Evolutionary conservation across 2,888 invertebrate genomes (phyloP), one percentile per base, ranked within the genome.

Genomic region (Mythimna pallens): DNA sequence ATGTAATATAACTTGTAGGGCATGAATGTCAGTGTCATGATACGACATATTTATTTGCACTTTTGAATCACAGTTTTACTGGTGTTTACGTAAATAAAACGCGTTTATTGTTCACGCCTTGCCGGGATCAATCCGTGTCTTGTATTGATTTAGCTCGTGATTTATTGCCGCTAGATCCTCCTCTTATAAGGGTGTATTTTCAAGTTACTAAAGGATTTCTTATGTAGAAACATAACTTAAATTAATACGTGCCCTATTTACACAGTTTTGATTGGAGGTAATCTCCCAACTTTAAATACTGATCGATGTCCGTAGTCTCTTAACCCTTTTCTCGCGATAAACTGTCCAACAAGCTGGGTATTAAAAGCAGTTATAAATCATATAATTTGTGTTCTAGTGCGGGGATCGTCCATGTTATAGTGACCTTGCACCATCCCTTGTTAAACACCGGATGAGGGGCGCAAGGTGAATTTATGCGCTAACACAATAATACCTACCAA

Each of bases 371-470:
- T 86, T 86, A 89, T 91, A 89, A 91, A 90, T 91, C 87, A 82
- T 88, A 87, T 88, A 84, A 86, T 87, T 86, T 86, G 70, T 58
- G 68, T 43, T 63, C 81, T 80, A 83, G 69, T 65, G 83, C 81
- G 82, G 81, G 82, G 68, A 84, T 80, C 79, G 80, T 78, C 79
- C 63, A 85, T 87, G 86, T 89, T 88, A 76, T 84, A 87, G 89
- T 90, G 92, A 91, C 92, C 93, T 93, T 92, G 90, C 81, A 78
- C 81, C 83, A 88, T 87, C 89, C 91, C 89, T 89, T 88, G 84
- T 68, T 84, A 79, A 76, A 85, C 72, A 83, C 87, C 87, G 88
- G 86, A 88, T 86, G 86, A 89, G 87, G 89, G 91, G 89, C 85
- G 89, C 88, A 90, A 91, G 90, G 91, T 92, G 91, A 89, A 88